Base-by-base conservation (phyloP, 2,797 vertebrate genomes). In the Hippocampus kuda region DNA sequence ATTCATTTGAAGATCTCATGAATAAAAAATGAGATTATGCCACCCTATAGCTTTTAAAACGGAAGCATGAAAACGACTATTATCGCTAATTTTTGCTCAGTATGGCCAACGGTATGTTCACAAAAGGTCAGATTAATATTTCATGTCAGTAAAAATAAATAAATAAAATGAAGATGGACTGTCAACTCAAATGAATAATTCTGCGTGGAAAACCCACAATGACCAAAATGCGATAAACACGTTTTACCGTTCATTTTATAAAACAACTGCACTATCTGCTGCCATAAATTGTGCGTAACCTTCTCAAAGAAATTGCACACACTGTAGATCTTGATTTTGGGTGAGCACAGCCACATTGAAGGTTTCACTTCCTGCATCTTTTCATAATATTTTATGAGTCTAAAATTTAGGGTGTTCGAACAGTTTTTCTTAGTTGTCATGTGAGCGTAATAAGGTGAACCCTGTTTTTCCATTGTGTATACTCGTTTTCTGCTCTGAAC, bases 1-100 rank as follows among this genome's bases (percentile, higher is more conserved):
- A 92, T 92, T 92, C 88, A 91, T 91, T 85, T 85, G 81, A 88
- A 80, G 84, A 79, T 34, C 73, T 86, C 78, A 90, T 90, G 88
- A 88, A 91, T 90, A 89, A 89, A 71, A 73, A 86, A 90, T 86
- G 77, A 84, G 77, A 86, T 87, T 85, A 90, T 89, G 80, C 85
- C 83, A 82, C 74, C 72, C 81, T 87, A 85, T 90, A 86, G 88
- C 84, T 89, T 89, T 88, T 83, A 88, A 82, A 89, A 83, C 75
- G 85, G 76, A 83, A 88, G 84, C 73, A 83, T 80, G 74, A 88
- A 89, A 83, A 79, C 69, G 34, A 81, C 66, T 67, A 72, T 85
- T 84, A 81, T 81, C 24, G 22, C 69, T 69, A 72, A 78, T 70
- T 79, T 66, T 66, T 20, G 59, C 22, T 59, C 34, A 38, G 62